A percentile compares a stretch with the other conserved stretches of the same genome.
Evolutionary conservation across 2,113 vertebrate species (phyloP).

Genomic region (Bettongia penicillata): DNA sequence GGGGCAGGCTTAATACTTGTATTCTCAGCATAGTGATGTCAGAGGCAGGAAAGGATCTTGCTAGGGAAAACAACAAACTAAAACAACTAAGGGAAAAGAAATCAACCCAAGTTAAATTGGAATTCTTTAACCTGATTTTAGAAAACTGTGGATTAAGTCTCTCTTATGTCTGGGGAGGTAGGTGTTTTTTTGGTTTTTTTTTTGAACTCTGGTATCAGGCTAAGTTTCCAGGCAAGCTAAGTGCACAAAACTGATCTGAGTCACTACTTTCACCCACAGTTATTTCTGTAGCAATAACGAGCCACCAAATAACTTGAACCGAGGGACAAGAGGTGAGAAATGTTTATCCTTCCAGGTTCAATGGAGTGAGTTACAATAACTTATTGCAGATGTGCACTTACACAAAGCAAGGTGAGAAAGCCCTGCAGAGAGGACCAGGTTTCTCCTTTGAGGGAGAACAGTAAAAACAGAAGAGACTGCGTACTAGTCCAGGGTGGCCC

Average conservation of each 20-base stretch:
- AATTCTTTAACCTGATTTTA: background rate
- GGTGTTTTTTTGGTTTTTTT: no score
- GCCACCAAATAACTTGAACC: conserved; percentile 61
- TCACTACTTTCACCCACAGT: conserved; percentile 41
- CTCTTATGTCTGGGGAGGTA: background rate
- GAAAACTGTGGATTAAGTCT: background rate
- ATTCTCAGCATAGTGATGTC: background rate
- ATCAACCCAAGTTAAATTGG: background rate
- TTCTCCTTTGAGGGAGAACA: conserved; percentile 50
- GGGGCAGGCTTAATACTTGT: background rate
- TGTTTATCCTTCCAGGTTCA: conserved; percentile 69
- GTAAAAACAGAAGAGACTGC: background rate
- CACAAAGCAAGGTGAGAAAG: conserved; percentile 54
- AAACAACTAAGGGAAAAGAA: background rate
- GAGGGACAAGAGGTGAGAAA: conserved; percentile 56
- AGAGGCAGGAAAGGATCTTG: background rate
- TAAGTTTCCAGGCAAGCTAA: background rate
- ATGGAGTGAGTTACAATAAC: background rate
- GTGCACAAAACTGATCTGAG: background rate
- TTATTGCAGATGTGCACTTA: conserved; percentile 47
- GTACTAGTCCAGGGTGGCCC: background rate
- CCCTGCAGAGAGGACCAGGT: conserved; percentile 6
- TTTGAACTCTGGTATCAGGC: background rate
- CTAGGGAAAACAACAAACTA: background rate
- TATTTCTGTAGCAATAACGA: conserved; percentile 66